These are phyloP conservation scores for Atta texana DNA, from an alignment of 1,140 invertebrate genomes.

Conservation along the genomic window DNA sequence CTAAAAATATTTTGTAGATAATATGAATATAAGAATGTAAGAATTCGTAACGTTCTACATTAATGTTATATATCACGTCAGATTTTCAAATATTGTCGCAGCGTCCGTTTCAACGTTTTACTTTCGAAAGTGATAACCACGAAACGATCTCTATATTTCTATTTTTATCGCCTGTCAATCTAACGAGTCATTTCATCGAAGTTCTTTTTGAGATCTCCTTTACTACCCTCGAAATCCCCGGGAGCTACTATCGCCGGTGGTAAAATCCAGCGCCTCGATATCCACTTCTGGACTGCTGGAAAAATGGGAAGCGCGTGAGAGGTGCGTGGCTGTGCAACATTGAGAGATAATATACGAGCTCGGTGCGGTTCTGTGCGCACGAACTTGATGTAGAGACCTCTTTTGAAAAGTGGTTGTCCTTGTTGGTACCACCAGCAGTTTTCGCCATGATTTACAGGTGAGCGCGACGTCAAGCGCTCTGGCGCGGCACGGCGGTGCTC, in stretches of 20 bases:
- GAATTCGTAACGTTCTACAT: background rate
- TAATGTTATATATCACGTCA: background rate
- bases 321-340: constrained; percentile 55
- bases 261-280: constrained; percentile 57
- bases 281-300: constrained; percentile 54
- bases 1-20: background rate
- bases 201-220: constrained; percentile 30
- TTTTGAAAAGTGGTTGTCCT: constrained; percentile 75
- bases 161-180: constrained; percentile 16
- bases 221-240: constrained; percentile 49
- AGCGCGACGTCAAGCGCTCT: constrained; percentile 28
- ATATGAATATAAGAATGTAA: background rate
- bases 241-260: constrained; percentile 44
- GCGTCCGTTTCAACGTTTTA: background rate
- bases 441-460: constrained; percentile 75
- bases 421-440: constrained; percentile 59
- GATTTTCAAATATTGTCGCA: background rate
- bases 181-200: constrained; percentile 37
- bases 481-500: constrained; percentile 19
- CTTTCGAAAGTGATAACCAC: constrained; percentile 24
- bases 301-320: constrained; percentile 42
- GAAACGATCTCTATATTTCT: background rate
- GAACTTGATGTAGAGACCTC: constrained; percentile 75
- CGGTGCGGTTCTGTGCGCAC: constrained; percentile 48
- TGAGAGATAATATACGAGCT: constrained; percentile 62